Evolutionary conservation across 2,888 invertebrate species (phyloP).

Genomic region (Phrixothrix hirtus): DNA sequence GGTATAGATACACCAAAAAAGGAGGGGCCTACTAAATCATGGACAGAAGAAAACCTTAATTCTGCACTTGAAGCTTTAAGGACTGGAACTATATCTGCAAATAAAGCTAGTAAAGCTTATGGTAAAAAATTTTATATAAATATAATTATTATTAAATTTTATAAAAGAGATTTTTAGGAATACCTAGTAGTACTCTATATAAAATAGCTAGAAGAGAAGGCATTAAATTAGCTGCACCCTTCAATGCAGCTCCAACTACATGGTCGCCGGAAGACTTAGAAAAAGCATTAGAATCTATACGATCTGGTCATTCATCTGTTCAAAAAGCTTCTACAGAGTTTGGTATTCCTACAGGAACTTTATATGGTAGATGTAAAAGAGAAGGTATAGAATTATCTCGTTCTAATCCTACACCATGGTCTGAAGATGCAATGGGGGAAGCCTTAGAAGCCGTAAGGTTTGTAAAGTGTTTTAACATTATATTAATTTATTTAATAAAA

Average conservation of each 20-base stretch:
- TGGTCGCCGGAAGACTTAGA: slow-evolving; percentile 86
- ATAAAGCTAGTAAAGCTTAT: slow-evolving; percentile 89
- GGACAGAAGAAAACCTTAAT: slow-evolving; percentile 84
- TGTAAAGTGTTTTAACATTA: slow-evolving; percentile 26
- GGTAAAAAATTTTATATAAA: slow-evolving; percentile 59
- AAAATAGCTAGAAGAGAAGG: slow-evolving; percentile 90
- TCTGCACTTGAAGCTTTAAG: slow-evolving; percentile 81
- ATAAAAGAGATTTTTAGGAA: slow-evolving; percentile 65
- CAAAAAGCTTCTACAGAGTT: slow-evolving; percentile 85
- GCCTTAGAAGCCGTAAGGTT: slow-evolving; percentile 87
- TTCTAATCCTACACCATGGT: slow-evolving; percentile 91
- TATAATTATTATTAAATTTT: too few relatives aligned
- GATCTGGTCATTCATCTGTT: slow-evolving; percentile 79
- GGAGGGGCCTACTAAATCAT: slow-evolving; percentile 83
- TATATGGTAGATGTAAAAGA: slow-evolving; percentile 86
- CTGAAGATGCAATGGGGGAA: slow-evolving; percentile 91
- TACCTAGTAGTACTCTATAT: slow-evolving; percentile 88
- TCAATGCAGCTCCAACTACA: slow-evolving; percentile 86
- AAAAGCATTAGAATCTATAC: slow-evolving; percentile 79
- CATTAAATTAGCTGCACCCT: slow-evolving; percentile 84
- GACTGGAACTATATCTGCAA: slow-evolving; percentile 84
- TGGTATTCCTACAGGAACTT: slow-evolving; percentile 86
- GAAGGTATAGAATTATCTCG: slow-evolving; percentile 88
- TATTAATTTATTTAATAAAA: not conserved
- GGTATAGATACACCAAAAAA: slow-evolving; percentile 92